Percentiles rank a stretch among this genome's conserved stretches.
Evolutionary conservation across 2,113 vertebrate species (phyloP).

Genomic region (Nothocercus nigrocapillus): DNA sequence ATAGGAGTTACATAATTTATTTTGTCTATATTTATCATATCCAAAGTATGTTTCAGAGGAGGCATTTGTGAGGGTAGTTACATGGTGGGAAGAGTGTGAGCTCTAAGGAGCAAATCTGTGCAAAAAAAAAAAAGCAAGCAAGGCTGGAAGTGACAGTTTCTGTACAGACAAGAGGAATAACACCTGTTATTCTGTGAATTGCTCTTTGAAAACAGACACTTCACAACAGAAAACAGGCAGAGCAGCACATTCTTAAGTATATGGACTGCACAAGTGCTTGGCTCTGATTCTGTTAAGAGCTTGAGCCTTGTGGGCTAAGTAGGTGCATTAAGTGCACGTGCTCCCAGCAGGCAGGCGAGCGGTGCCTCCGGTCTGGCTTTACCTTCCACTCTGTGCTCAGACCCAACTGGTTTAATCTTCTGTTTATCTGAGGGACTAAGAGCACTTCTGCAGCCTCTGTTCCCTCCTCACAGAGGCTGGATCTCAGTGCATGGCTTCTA

Average conservation of each 20-base stretch:
- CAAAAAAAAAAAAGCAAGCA: background rate
- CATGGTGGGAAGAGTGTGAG: background rate
- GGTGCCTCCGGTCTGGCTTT: background rate
- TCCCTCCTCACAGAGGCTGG: background rate
- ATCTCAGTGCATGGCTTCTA: background rate
- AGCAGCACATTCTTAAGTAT: background rate
- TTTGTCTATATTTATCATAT: background rate
- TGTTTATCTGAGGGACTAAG: background rate
- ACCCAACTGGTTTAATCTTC: background rate
- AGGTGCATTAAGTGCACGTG: background rate
- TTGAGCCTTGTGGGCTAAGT: background rate
- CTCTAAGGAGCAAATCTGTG: background rate
- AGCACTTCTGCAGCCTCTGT: background rate
- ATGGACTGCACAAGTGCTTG: background rate
- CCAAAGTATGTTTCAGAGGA: background rate
- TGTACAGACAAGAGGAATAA: background rate
- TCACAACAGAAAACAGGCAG: background rate
- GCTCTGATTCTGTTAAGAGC: background rate
- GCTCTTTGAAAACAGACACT: background rate
- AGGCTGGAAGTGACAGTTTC: background rate
- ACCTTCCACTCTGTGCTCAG: background rate
- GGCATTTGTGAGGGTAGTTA: conserved; percentile 5
- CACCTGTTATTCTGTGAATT: background rate
- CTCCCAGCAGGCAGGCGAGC: background rate
- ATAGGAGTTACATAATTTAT: background rate